Percentiles rank a stretch among this genome's conserved stretches.
Conservation (phyloP, 2,888 invertebrate genomes). For the Lochmaea capreae region DNA sequence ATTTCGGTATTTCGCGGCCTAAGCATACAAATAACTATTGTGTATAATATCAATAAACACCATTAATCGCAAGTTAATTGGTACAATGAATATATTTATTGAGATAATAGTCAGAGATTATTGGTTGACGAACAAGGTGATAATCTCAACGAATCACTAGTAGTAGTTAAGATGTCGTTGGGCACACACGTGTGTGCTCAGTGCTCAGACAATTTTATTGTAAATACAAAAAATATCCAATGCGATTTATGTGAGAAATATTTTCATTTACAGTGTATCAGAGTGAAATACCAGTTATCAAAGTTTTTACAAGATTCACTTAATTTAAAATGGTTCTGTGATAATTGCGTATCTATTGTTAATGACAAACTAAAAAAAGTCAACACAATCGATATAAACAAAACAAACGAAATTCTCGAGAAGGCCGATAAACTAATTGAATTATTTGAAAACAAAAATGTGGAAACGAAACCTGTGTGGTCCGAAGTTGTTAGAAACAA, state of each 20-base stretch:
- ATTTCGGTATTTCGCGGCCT: too few relatives aligned
- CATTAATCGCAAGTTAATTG: too few relatives aligned
- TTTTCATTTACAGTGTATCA: slow-evolving; percentile 18
- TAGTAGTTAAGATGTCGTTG: too few relatives aligned
- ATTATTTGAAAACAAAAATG: too few relatives aligned
- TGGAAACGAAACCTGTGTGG: too few relatives aligned
- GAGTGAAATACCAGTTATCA: slow-evolving; percentile 13
- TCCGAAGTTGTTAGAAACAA: too few relatives aligned
- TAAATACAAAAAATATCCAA: slow-evolving; percentile 20
- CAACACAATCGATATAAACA: not conserved
- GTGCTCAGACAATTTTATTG: slow-evolving; percentile 25
- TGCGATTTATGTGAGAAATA: slow-evolving; percentile 17
- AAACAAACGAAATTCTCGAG: slow-evolving; percentile 14
- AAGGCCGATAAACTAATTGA: slow-evolving; percentile 1
- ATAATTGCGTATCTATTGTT: slow-evolving; percentile 1
- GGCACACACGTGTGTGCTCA: not conserved
- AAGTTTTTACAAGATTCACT: slow-evolving; percentile 14
- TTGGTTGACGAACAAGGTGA: too few relatives aligned
- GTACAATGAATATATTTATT: too few relatives aligned
- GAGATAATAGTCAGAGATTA: too few relatives aligned
- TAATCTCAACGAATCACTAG: too few relatives aligned
- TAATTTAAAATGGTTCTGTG: slow-evolving; percentile 9
- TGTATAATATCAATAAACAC: too few relatives aligned
- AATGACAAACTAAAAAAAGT: slow-evolving; percentile 16
- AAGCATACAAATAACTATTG: too few relatives aligned